These are phyloP conservation scores for Cantharis flavilabris DNA, from an alignment of 2,888 invertebrate genomes.

Conservation along the genomic window DNA sequence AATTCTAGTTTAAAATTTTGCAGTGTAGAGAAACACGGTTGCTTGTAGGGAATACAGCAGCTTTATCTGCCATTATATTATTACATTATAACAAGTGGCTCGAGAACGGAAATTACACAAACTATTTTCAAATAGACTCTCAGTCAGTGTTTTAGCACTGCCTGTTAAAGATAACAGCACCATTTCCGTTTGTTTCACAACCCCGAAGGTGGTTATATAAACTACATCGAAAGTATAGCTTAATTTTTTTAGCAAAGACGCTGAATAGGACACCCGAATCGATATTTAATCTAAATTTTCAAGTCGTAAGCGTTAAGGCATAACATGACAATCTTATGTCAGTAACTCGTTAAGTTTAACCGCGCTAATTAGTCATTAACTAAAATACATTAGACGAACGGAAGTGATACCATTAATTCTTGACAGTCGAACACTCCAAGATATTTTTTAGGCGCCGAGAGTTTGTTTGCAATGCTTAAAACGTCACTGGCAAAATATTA, in stretches of 20 bases:
- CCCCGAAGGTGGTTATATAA: constrained; percentile 26
- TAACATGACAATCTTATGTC: constrained; percentile 33
- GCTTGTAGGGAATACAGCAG: constrained; percentile 34
- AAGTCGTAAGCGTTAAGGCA: constrained; percentile 18
- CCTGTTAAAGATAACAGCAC: constrained; percentile 53
- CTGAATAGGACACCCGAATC: constrained; percentile 35
- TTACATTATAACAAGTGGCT: constrained; percentile 57
- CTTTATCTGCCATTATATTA: constrained; percentile 53
- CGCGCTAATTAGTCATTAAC: constrained; percentile 40
- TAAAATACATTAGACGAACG: constrained; percentile 33
- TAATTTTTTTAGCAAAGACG: constrained; percentile 2
- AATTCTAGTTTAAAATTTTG: constrained; percentile 27
- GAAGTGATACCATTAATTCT: not conserved
- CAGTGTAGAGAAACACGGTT: constrained; percentile 31
- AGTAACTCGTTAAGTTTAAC: constrained; percentile 35
- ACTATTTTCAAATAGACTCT: constrained; percentile 58
- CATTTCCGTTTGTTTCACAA: constrained; percentile 53
- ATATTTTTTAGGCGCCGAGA: not conserved
- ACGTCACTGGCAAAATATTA: not conserved
- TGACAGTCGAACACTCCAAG: not conserved
- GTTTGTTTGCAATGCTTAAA: not conserved
- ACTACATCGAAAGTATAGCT: constrained; percentile 6
- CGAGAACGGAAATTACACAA: constrained; percentile 57
- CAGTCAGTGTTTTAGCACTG: constrained; percentile 53
- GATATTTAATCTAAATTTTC: constrained; percentile 48